These are phyloP conservation scores for Taenaris catops DNA, from an alignment of 2,888 invertebrate genomes.

Conservation along the genomic window DNA sequence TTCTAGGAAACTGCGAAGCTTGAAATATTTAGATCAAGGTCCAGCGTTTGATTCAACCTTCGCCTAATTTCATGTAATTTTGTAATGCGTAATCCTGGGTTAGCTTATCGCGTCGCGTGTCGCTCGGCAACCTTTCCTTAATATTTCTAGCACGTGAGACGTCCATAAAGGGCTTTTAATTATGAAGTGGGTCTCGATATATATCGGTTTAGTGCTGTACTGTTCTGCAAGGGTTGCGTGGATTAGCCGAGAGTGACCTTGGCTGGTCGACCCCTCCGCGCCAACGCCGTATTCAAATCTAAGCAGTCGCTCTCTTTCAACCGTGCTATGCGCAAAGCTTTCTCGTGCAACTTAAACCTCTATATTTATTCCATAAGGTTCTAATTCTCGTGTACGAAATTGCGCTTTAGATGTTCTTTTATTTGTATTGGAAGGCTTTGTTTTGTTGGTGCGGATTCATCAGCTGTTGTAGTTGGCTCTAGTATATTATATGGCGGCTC, in stretches of 20 bases:
- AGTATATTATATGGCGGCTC: constrained; percentile 51
- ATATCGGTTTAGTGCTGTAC: constrained; percentile 49
- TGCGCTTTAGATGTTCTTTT: constrained; percentile 34
- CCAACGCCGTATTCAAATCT: constrained; percentile 57
- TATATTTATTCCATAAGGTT: constrained; percentile 38
- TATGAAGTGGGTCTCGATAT: constrained; percentile 47
- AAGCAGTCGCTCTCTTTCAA: constrained; percentile 61
- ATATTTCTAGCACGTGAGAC: constrained; percentile 57
- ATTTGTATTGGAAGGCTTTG: constrained; percentile 39
- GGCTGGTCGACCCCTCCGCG: constrained; percentile 43
- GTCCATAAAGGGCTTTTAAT: constrained; percentile 51
- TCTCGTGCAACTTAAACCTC: constrained; percentile 36
- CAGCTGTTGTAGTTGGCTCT: constrained; percentile 63
- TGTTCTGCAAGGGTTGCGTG: constrained; percentile 66
- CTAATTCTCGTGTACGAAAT: constrained; percentile 35
- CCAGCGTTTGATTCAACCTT: constrained; percentile 32
- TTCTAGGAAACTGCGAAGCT: too few species aligned
- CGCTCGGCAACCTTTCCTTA: constrained; percentile 33
- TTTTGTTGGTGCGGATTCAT: constrained; percentile 70
- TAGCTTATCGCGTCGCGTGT: constrained; percentile 63
- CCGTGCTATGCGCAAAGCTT: constrained; percentile 59
- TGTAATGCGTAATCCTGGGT: constrained; percentile 58
- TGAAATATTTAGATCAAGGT: constrained; percentile 56
- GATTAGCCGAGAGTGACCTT: constrained; percentile 69
- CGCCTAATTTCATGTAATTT: constrained; percentile 49